Evolutionary conservation across 2,888 invertebrate species (phyloP).

Genomic region (Arrhopalites spinosus): DNA sequence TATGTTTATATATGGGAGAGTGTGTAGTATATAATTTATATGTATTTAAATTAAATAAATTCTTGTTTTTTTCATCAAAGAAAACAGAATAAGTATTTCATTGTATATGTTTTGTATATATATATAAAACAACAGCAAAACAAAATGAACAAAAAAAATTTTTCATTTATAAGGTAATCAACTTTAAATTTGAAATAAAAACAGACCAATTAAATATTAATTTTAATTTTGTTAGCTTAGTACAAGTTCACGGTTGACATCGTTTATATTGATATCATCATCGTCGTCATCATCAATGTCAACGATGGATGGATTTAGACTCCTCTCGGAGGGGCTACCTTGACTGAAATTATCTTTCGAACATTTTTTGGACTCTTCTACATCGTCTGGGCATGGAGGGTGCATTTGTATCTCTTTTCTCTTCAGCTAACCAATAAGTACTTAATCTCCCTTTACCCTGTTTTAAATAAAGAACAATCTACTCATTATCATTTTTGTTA

Average conservation of each 20-base stretch:
- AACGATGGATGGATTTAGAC: background rate
- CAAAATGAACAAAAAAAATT: no score
- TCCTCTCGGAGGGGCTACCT: slow-evolving; percentile 15
- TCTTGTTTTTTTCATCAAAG: no score
- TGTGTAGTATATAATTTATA: no score
- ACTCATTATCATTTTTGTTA: no score
- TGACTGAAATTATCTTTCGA: slow-evolving; percentile 9
- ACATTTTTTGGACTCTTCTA: background rate
- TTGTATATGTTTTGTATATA: no score
- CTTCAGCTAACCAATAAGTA: slow-evolving; percentile 86
- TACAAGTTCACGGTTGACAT: slow-evolving; percentile 30
- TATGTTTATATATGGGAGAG: background rate
- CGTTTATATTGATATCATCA: background rate
- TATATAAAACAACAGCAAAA: no score
- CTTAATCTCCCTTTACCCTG: slow-evolving; percentile 87
- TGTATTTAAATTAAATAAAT: no score
- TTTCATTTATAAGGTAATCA: no score
- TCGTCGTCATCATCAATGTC: background rate
- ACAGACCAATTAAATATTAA: slow-evolving; percentile 17
- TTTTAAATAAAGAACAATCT: background rate
- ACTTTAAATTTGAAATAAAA: no score
- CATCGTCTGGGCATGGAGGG: background rate
- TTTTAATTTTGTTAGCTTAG: slow-evolving; percentile 26
- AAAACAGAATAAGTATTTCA: no score
- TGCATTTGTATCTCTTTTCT: slow-evolving; percentile 60